Evolutionary conservation across 2,797 vertebrate species (phyloP), one percentile per base, ranked within the genome.

Genomic region (Moxostoma hubbsi): DNA sequence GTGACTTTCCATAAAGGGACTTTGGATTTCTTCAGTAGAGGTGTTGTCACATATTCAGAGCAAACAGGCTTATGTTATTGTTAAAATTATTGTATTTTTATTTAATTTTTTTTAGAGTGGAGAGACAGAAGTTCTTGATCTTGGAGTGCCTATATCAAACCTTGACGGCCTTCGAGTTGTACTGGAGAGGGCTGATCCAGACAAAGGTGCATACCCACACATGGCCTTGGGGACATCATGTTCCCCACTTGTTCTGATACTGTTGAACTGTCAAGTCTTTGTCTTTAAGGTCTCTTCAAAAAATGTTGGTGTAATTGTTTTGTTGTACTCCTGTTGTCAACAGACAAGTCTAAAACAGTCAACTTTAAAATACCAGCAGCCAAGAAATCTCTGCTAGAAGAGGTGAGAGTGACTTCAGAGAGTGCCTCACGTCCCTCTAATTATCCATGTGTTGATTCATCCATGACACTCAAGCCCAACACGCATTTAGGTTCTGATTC

Each of bases 91-190:
- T 43, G 36, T 24, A 36, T 36, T 46, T 62, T 4, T 45, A 1
- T 73, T 16, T 74, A 55, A 55, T 89, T 81, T 82, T 36, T 36
- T 89, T 81, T 82, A 99, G 98, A 98, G 92, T 8, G 97, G 98
- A 58, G 95, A 98, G 87, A 92, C 93, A 12, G 94, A 97, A 77
- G 94, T 95, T 66, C 92, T 99, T 88, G 98, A 99, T 90, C 93
- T 99, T 70, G 98, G 98, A 0, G 93, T 96, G 62, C 97, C 98
- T 55, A 98, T 99, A 86, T 99, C 98, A 0, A 98, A 94, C 88
- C 90, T 99, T 85, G 98, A 99, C 5, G 98, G 98, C 57, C 94
- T 97, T 24, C 92, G 97, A 0, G 96, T 99, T 73, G 93, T 98
- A 80, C 84, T 99, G 85, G 97, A 99, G 73, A 93, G 93, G 79